Evolutionary conservation across 2,113 vertebrate genomes (phyloP).

Genomic region (Channa argus): DNA sequence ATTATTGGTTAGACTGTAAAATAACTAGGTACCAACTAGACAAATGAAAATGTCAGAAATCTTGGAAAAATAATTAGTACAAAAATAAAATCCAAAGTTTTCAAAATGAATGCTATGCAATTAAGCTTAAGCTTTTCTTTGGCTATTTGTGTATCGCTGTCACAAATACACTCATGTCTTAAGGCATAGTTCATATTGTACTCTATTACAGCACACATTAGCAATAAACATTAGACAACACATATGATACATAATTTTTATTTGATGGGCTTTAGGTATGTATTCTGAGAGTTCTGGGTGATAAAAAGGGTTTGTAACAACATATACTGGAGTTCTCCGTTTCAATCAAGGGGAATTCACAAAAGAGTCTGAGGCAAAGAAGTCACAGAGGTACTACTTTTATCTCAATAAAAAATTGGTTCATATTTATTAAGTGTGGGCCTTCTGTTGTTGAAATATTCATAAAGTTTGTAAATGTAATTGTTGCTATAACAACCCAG

Average conservation of each 20-base stretch:
- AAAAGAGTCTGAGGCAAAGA: constrained; percentile 20
- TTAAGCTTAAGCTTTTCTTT: too few species aligned
- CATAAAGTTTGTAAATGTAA: neutral
- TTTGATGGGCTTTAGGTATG: constrained; percentile 6
- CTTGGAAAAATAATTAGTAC: too few species aligned
- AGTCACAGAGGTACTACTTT: constrained; percentile 3
- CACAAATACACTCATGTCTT: too few species aligned
- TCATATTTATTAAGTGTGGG: neutral
- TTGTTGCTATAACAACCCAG: neutral
- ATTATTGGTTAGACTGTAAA: too few species aligned
- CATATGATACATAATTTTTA: neutral
- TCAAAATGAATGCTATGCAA: too few species aligned
- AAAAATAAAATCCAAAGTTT: too few species aligned
- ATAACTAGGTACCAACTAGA: too few species aligned
- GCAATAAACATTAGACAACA: constrained; percentile 1
- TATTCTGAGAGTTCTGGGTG: constrained; percentile 5
- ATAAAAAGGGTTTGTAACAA: constrained; percentile 7
- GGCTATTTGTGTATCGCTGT: too few species aligned
- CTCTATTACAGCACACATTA: too few species aligned
- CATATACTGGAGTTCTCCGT: too few species aligned
- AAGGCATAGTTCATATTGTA: neutral
- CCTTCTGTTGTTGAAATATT: neutral
- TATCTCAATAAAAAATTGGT: neutral
- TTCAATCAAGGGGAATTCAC: constrained; percentile 5
- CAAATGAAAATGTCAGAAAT: too few species aligned